Evolutionary conservation across 2,888 invertebrate species (phyloP).

Genomic region (Drosophila kambysellisi): DNA sequence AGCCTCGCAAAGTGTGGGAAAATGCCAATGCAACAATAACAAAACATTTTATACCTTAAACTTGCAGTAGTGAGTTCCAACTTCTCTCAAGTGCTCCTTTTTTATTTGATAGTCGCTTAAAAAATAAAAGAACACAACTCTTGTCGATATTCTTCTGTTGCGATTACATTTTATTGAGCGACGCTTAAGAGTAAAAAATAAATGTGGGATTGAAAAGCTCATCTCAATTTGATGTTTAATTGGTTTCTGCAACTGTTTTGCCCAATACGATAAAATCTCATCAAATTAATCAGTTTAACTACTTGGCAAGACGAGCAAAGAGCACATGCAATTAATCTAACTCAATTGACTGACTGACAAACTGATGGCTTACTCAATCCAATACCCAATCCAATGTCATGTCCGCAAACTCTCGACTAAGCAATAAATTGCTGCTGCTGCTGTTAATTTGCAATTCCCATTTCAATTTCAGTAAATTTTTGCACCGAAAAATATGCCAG

Average conservation of each 20-base stretch:
- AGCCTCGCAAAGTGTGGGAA: slow-evolving; percentile 50
- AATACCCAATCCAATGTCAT: slow-evolving; percentile 28
- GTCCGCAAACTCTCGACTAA: slow-evolving; percentile 41
- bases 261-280: slow-evolving; percentile 72
- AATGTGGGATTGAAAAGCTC: slow-evolving; percentile 8
- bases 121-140: not conserved
- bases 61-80: not conserved
- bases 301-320: slow-evolving; percentile 18
- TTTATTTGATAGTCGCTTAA: not conserved
- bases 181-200: not conserved
- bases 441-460: slow-evolving; percentile 84
- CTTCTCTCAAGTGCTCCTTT: not conserved
- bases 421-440: slow-evolving; percentile 72
- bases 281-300: slow-evolving; percentile 80
- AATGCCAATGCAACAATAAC: slow-evolving; percentile 31
- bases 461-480: slow-evolving; percentile 81
- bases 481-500: slow-evolving; percentile 70
- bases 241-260: slow-evolving; percentile 62
- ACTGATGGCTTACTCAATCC: slow-evolving; percentile 43
- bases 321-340: slow-evolving; percentile 71
- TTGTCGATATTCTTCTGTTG: not conserved
- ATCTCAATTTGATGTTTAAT: slow-evolving; percentile 60
- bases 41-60: not conserved
- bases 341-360: slow-evolving; percentile 73
- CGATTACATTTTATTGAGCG: not conserved